Evolutionary conservation across 2,888 invertebrate species (phyloP).

Genomic region (Anthoptus insignis): DNA sequence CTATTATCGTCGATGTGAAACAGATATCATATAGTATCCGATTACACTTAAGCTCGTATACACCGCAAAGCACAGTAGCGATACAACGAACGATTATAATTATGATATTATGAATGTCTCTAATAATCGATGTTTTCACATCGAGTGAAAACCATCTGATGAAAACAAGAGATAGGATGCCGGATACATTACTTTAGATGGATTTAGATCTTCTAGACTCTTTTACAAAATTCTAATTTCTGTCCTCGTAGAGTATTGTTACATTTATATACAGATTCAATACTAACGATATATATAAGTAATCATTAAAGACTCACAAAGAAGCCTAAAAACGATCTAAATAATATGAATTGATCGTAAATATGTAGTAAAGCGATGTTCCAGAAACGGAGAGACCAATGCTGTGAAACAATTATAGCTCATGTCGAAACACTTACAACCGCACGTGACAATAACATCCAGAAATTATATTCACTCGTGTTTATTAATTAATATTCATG

Average conservation of each 20-base stretch:
- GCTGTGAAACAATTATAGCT: background rate
- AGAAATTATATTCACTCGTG: background rate
- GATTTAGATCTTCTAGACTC: no score
- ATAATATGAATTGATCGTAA: background rate
- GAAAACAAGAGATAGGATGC: background rate
- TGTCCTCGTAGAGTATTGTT: no score
- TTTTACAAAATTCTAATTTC: no score
- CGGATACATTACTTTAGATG: no score
- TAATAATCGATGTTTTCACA: background rate
- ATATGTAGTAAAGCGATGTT: background rate
- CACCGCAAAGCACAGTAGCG: constrained; percentile 35
- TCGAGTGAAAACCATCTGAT: background rate
- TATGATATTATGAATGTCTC: background rate
- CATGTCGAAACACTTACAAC: background rate
- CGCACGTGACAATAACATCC: background rate
- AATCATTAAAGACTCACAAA: no score
- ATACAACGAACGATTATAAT: constrained; percentile 5
- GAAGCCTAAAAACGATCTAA: background rate
- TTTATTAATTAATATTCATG: no score
- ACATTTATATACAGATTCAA: no score
- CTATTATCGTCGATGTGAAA: constrained; percentile 34
- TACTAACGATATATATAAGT: no score
- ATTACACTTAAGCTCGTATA: constrained; percentile 30
- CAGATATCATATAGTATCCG: constrained; percentile 31
- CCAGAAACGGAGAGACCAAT: background rate